Base-by-base conservation (phyloP, 2,113 vertebrate genomes). In the Calyptomena viridis region DNA sequence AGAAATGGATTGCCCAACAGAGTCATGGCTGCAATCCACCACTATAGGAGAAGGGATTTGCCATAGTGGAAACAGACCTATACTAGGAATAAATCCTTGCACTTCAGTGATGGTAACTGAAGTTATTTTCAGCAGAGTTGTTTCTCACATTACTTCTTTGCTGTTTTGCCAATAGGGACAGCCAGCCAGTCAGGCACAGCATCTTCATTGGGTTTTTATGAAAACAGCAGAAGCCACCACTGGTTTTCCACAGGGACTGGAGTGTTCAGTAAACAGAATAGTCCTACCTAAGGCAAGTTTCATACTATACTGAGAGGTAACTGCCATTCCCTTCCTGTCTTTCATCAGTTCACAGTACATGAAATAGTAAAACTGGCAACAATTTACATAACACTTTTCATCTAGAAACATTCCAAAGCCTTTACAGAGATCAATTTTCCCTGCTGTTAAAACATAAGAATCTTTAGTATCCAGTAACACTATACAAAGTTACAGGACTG, bases 201-300 rank as follows among this genome's bases (percentile, higher is more conserved):
- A 87, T 92, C 81, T 52, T 94, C 95, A 95, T 87, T 56, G 50
- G 73, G 85, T 85, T 96, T 67, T 92, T 91, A 94, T 67, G 92
- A 97, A 96, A 97, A 96, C 46, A 97, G 96, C 58, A 93, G 90
- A 93, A 88, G 88, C 71, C 76, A 87, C 84, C 78, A 14, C 31
- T 91, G 94, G 56, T 85, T 97, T 96, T 97, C 95, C 85, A 90
- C 96, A 77, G 94, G 94, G 97, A 95, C 69, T 52, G 86, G 94
- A 90, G 40, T n/a, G 37, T 49, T 91, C 73, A 58, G 73, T 14
- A 71, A 95, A 64, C 35, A 82, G 72, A 90, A 72, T 33, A 42
- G 49, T 72, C 60, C 67, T 50, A 76, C 84, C 80, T 82, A 59
- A 56, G 81, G 64, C 84, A 81, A 78, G 42, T 55, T 67, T 28